These are phyloP conservation scores for Agelaius phoeniceus DNA, from an alignment of 2,113 vertebrate species.

Conservation along the genomic window DNA sequence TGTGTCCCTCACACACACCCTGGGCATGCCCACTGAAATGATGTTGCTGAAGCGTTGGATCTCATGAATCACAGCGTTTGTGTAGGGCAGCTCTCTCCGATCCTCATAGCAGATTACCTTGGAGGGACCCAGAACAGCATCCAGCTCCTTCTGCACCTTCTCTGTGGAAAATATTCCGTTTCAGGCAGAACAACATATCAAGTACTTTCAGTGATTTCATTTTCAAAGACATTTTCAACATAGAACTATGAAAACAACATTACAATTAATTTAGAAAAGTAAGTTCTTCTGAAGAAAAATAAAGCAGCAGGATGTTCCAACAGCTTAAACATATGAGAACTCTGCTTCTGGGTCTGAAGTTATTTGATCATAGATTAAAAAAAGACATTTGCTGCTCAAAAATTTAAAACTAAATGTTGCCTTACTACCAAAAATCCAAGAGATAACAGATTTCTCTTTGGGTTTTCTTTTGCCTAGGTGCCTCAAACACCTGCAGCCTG, in stretches of 20 bases:
- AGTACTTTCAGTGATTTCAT: background rate
- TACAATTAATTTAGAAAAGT: background rate
- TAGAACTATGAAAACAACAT: background rate
- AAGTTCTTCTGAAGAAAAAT: background rate
- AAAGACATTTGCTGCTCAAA: background rate
- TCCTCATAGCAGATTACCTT: constrained; percentile 45
- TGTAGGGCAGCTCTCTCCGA: constrained; percentile 48
- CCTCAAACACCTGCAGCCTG: background rate
- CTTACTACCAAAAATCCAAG: background rate
- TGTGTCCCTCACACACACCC: constrained; percentile 52
- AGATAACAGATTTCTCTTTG: background rate
- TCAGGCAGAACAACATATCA: background rate
- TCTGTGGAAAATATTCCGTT: constrained; percentile 29
- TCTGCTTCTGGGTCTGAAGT: background rate
- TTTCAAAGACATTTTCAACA: background rate
- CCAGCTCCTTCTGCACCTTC: constrained; percentile 70
- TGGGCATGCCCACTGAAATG: constrained; percentile 16
- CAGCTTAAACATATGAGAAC: background rate
- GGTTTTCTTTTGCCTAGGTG: background rate
- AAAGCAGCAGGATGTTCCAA: background rate
- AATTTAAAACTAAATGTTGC: background rate
- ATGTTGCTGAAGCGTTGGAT: constrained; percentile 62
- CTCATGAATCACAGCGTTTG: constrained; percentile 48
- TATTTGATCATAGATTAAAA: background rate
- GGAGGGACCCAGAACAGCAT: background rate